phyloP scores from a whole-genome alignment of 2,888 invertebrate species.

The Rhimphoctona megacephalus region DNA sequence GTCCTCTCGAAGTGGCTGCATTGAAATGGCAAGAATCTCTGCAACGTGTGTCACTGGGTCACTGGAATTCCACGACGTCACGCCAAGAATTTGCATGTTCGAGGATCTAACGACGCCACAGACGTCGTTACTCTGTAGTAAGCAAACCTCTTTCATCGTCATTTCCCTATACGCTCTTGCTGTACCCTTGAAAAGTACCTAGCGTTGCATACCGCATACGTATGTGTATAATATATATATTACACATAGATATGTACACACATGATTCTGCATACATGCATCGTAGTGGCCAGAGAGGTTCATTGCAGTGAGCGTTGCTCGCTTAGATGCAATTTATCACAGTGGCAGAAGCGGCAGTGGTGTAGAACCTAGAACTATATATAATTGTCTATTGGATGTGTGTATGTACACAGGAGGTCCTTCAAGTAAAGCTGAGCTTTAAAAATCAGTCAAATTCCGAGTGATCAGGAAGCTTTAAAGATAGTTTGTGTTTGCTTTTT shows the following conservation, averaged over 20 bases:
- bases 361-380: constrained; percentile 13
- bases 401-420: background rate
- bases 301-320: constrained; percentile 50
- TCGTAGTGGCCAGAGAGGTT: constrained; percentile 27
- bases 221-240: constrained; percentile 5
- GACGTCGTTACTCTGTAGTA: constrained; percentile 56
- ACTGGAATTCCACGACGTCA: constrained; percentile 68
- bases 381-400: constrained; percentile 12
- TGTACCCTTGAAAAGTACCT: constrained; percentile 47
- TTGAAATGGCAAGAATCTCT: constrained; percentile 59
- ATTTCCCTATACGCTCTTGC: constrained; percentile 39
- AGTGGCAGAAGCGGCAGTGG: constrained; percentile 35
- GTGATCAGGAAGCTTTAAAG: background rate
- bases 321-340: constrained; percentile 64
- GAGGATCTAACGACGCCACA: constrained; percentile 65
- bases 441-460: background rate
- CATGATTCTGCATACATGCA: background rate
- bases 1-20: constrained; percentile 38
- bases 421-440: background rate
- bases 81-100: constrained; percentile 67
- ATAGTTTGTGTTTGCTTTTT: background rate
- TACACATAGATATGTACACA: background rate
- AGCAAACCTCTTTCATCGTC: constrained; percentile 53
- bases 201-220: constrained; percentile 30
- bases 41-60: constrained; percentile 69